Evolutionary conservation across 2,888 invertebrate species (phyloP), one percentile per base, ranked within the genome.

Genomic region (Stomorhina lunata): DNA sequence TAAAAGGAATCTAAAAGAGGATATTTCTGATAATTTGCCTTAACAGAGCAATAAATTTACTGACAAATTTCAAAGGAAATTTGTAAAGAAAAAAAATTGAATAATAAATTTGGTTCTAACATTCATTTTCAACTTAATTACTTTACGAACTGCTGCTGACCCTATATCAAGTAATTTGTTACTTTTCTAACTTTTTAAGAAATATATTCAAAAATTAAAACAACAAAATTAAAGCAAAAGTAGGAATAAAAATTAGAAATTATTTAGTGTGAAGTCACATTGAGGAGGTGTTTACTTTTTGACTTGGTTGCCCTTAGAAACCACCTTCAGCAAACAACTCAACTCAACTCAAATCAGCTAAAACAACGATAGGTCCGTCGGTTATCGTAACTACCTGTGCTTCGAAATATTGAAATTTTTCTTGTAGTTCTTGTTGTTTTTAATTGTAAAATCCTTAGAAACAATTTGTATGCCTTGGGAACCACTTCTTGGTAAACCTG

Each of bases 201-300:
- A 55, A 45, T 25, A 73, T 61, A 53, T 50, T 50, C n/a, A n/a
- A n/a, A 50, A 72, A 50, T 20, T 61, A 27, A 40, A 68, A 37
- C 37, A 53, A 55, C 27, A 68, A 45, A 48, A 27, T 25, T 45
- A n/a, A 57, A 45, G 1, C 17, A 5, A 29, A 57, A 68, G 15
- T 20, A 22, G 0, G 20, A 50, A 29, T 25, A 12, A 2, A 48
- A 61, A 50, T 37, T 43, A 29, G 37, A 59, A 59, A 17, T 45
- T 15, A 9, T 48, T 32, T 32, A 45, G 82, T 79, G 82, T 75
- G 69, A 79, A 82, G 69, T 82, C 79, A 82, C 65, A 78, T 40
- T 29, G 32, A 17, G 68, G 53, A 77, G 50, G 65, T 76, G 66
- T 79, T 79, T 75, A 61, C 50, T 76, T 75, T 65, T 79, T 79